A percentile compares a stretch with the other conserved stretches of the same genome.
Conservation (phyloP, 2,113 vertebrate species). For the Salvelinus namaycush region DNA sequence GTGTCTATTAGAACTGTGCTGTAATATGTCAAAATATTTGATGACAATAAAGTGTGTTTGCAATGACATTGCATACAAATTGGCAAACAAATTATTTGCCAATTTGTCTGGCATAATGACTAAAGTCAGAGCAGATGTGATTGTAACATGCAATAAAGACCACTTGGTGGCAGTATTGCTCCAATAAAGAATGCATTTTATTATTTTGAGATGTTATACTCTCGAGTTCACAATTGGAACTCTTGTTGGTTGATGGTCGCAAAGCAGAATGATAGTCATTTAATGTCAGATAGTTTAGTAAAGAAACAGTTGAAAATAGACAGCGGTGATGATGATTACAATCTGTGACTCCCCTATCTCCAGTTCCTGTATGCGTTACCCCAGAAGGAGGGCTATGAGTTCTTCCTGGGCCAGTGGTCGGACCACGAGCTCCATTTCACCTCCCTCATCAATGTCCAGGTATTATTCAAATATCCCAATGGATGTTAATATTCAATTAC, state of each 20-base stretch:
- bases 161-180: background rate
- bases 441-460: conserved; percentile 85
- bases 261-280: too few species aligned
- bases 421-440: conserved; percentile 89
- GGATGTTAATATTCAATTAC: too few species aligned
- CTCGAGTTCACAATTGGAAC: background rate
- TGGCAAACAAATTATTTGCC: too few species aligned
- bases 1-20: too few species aligned
- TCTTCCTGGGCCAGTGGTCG: conserved; percentile 94
- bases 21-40: too few species aligned
- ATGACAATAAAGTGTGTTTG: background rate
- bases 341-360: background rate
- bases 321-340: background rate
- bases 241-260: too few species aligned
- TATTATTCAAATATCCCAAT: background rate
- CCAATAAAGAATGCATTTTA: background rate
- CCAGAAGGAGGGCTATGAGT: conserved; percentile 92
- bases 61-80: background rate
- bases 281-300: background rate
- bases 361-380: conserved; percentile 94
- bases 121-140: background rate
- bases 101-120: too few species aligned
- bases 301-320: background rate
- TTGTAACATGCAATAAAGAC: background rate
- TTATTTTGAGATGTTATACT: background rate